Evolutionary conservation across 2,888 invertebrate species (phyloP).

Genomic region (Panzeria rudis): DNA sequence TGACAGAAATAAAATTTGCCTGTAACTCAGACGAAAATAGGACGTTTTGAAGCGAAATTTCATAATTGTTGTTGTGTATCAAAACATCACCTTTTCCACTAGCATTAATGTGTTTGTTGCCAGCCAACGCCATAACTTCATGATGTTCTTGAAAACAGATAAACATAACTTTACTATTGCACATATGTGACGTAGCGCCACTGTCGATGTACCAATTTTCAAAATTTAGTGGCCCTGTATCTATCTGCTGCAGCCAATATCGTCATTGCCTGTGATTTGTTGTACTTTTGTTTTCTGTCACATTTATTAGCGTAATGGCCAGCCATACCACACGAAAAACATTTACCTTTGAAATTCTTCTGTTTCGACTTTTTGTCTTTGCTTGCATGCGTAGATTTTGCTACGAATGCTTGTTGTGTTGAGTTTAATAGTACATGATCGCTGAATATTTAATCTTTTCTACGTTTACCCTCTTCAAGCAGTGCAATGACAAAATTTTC

Average conservation of each 20-base stretch:
- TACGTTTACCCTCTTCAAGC: too few species aligned
- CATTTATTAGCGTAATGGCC: background rate
- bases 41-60: too few species aligned
- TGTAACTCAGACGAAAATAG: too few species aligned
- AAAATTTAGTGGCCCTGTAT: slow-evolving; percentile 50
- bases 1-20: slow-evolving; percentile 66
- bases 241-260: slow-evolving; percentile 1
- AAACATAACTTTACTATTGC: slow-evolving; percentile 40
- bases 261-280: background rate
- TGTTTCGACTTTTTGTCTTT: background rate
- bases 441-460: background rate
- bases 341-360: background rate
- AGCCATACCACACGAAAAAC: background rate
- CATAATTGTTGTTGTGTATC: too few species aligned
- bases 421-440: background rate
- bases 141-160: too few species aligned
- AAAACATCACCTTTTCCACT: too few species aligned
- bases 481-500: too few species aligned
- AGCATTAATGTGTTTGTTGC: slow-evolving; percentile 15
- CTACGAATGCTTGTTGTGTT: background rate
- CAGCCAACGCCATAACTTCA: too few species aligned
- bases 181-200: background rate
- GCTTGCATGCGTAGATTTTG: background rate
- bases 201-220: slow-evolving; percentile 23
- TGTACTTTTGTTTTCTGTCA: background rate